Base-by-base conservation (phyloP, 2,888 invertebrate genomes). In the Zygogramma bicolorata region DNA sequence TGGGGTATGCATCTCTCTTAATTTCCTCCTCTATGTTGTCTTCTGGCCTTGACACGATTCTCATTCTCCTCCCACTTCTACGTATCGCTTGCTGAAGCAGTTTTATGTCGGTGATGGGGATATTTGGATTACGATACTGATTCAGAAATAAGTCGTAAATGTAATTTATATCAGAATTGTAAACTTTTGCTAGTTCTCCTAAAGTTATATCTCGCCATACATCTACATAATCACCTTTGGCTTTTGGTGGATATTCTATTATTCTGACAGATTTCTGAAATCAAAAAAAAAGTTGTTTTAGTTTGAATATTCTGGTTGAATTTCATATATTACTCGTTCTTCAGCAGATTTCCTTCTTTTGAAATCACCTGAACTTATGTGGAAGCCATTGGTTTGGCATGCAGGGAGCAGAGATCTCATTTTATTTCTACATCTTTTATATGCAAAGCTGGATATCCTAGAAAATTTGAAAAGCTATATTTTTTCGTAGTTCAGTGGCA, bases 131-230 rank as follows among this genome's bases (percentile, higher is more conserved):
- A 29, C 73, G 77, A 60, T 85, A 73, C 79, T 83, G 77, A 76
- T 85, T 83, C 42, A 85, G 75, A 77, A 86, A 86, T 70, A 87
- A 71, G 49, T 87, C 84, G 40, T 78, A 79, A 20, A 86, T 81
- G 83, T 87, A 87, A 91, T 93, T 92, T 75, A 92, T 81, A 83
- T 92, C 89, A 84, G 91, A 91, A 3, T 89, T 86, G 31, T 94
- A 82, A 0, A 91, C 89, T 60, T 88, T 83, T 0, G 95, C 93
- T 68, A 97, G 85, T 81, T 97, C 93, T 27, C 85, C 83, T 0
- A 96, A 92, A 0, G 95, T 95, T 91, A 97, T 97, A 81, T 93
- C 91, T 58, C 90, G 88, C 95, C 96, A 96, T 74, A 97, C 89
- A 60, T 92, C 91, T 0, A 95, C 87, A 1, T 92, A 88, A 75